Evolutionary conservation across 2,113 vertebrate species (phyloP).

Genomic region (Pelmatolapia mariae): DNA sequence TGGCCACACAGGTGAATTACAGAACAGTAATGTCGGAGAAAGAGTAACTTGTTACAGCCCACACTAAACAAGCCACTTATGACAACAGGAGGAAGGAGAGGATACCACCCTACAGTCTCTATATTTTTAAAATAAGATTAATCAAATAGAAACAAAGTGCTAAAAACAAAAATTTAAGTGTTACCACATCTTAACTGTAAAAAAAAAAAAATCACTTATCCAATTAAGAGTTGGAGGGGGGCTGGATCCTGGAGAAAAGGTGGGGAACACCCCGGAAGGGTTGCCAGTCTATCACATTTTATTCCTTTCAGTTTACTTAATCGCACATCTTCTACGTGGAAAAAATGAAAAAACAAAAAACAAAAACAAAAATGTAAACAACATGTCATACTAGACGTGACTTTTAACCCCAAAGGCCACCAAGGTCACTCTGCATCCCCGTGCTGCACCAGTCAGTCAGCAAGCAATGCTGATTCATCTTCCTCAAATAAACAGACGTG

Average conservation of each 20-base stretch:
- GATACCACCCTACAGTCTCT: not conserved
- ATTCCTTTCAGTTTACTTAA: not conserved
- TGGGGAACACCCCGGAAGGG: not conserved
- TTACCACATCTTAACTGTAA: not conserved
- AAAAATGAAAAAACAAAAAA: not conserved
- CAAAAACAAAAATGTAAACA: not conserved
- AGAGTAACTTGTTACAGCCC: not conserved
- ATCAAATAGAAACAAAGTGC: not conserved
- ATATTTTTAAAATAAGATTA: not conserved
- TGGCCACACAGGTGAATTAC: constrained; percentile 14
- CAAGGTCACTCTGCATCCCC: not conserved
- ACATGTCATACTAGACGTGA: not conserved
- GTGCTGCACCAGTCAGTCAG: constrained; percentile 1
- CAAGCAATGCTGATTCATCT: constrained; percentile 38
- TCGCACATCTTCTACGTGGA: not conserved
- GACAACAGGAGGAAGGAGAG: not conserved
- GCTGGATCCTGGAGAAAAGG: not conserved
- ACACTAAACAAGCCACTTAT: not conserved
- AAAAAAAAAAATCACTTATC: not conserved
- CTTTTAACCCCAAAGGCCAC: constrained; percentile 11
- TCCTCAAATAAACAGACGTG: not conserved
- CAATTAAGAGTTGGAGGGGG: not conserved
- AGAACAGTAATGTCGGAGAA: not conserved
- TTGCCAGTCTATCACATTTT: not conserved
- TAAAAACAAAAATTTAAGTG: not conserved